Evolutionary conservation across 2,888 invertebrate species (phyloP), one percentile per base, ranked within the genome.

Genomic region (Drosophila siamana): DNA sequence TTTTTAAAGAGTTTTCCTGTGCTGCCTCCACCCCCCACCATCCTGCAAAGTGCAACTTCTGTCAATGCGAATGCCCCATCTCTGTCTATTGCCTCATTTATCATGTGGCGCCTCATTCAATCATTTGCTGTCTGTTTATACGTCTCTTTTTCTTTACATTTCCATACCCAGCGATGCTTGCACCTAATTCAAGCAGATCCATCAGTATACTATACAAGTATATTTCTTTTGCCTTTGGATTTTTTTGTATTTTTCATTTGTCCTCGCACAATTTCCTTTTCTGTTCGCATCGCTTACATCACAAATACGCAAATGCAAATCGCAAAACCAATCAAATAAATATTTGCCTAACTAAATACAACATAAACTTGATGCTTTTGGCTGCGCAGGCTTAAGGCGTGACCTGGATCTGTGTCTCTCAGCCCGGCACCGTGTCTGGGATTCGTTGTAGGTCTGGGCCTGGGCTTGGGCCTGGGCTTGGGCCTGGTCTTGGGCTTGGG

Each of bases 271-370:
- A 88, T 84, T 88, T 80, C 87, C 72, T 72, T 68, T 73, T 74
- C 78, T 67, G 69, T 60, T 48, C 71, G 70, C 76, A 30, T 61
- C 62, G 74, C 64, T 75, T 78, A 69, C 68, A 69, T 48, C 57
- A 65, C 61, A 66, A 82, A 69, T 57, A 79, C 60, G 46, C 68
- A 77, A 80, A 88, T 83, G 62, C 64, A 68, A 73, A 71, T 69
- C 77, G 64, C 62, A 78, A 78, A 81, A 80, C 81, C 88, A 88
- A 88, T 88, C 87, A 84, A 88, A 84, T 86, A 84, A 84, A 88
- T 88, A 84, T 84, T 84, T 88, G 75, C 87, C 68, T 70, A 88
- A 81, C 87, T 88, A 86, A 88, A 84, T 86, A 83, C 85, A 81
- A 72, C 69, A 63, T 79, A 64, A 81, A 72, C 79, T 78, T 67